phyloP scores from a whole-genome alignment of 1,140 invertebrate genomes.

The Nephila pilipes region DNA sequence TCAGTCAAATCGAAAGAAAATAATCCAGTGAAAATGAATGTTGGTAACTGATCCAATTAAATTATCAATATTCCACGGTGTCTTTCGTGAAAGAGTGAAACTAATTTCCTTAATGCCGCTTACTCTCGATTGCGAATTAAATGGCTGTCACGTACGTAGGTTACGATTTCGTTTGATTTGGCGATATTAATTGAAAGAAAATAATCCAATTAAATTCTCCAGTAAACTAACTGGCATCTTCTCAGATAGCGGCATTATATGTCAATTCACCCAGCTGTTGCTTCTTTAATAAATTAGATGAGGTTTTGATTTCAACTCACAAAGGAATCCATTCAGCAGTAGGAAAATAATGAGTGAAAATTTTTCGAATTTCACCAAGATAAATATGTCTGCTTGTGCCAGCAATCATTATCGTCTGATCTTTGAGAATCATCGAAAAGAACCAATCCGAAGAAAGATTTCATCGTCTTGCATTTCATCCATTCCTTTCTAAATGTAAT shows the following conservation, averaged over 20 bases:
- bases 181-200: neutral
- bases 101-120: neutral
- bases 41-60: no score
- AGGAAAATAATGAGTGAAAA: neutral
- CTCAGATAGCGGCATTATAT: neutral
- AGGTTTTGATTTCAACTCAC: neutral
- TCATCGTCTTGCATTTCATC: neutral
- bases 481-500: no score
- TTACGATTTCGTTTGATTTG: neutral
- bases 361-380: neutral
- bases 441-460: neutral
- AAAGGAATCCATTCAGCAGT: neutral
- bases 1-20: no score
- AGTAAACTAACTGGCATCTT: neutral
- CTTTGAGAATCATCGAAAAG: neutral
- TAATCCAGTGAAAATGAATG: no score
- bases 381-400: neutral
- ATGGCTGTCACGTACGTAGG: neutral
- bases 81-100: no score
- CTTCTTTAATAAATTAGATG: neutral
- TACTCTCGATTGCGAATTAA: neutral
- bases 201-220: conserved; percentile 15
- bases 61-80: no score
- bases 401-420: neutral
- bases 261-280: neutral